These are phyloP conservation scores for Labia minor DNA, from an alignment of 2,888 invertebrate species.

Conservation along the genomic window DNA sequence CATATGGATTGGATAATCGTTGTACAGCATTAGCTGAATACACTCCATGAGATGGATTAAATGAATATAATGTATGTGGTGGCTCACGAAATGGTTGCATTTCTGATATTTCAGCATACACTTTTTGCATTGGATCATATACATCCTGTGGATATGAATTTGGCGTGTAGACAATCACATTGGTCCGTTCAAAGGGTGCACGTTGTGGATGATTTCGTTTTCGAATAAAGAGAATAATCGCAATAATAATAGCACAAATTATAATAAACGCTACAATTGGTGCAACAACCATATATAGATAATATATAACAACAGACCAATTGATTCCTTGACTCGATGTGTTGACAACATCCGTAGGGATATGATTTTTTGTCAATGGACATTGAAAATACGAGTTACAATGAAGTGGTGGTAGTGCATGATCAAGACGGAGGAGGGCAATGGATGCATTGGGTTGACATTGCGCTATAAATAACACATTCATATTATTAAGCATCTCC, in stretches of 20 bases:
- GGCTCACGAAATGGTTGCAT: neutral
- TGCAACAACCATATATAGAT: neutral
- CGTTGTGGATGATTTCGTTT: neutral
- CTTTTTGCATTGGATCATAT: neutral
- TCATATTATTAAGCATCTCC: neutral
- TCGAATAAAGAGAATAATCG: neutral
- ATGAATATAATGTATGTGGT: neutral
- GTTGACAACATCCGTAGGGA: neutral
- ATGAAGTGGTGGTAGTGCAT: neutral
- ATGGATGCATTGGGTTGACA: neutral
- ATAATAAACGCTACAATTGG: neutral
- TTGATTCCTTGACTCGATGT: neutral
- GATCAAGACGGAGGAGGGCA: neutral
- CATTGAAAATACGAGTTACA: neutral
- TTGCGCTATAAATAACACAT: neutral
- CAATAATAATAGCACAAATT: neutral
- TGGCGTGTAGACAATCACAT: neutral
- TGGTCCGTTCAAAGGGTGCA: neutral
- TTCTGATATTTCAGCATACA: neutral
- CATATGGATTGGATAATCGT: neutral
- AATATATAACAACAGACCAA: neutral
- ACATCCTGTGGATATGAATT: neutral
- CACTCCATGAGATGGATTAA: neutral
- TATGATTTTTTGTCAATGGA: neutral
- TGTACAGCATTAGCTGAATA: no score